Base-by-base conservation (phyloP, 2,797 vertebrate genomes). In the Botia almorhae region DNA sequence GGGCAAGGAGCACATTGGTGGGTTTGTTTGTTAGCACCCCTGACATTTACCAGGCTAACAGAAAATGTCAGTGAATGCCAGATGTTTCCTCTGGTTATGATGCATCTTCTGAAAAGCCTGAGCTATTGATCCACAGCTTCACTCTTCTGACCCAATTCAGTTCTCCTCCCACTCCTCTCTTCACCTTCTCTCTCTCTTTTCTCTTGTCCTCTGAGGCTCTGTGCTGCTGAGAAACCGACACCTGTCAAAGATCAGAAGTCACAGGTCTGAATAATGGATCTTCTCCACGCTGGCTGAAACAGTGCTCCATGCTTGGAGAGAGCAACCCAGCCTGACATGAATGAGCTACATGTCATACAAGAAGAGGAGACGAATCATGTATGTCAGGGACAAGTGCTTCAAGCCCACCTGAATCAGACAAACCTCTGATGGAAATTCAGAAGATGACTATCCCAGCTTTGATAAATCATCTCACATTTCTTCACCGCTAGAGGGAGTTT, bases 41-140 rank as follows among this genome's bases (percentile, higher is more conserved):
- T 94, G 92, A 93, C 92, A 93, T 94, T 94, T 92, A 90, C 87
- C 86, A 90, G 85, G 86, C 85, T 78, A 78, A 86, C 82, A 86
- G 89, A 90, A 94, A 94, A 94, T 93, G 93, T 93, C 91, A 93
- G 55, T 74, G 90, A 93, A 93, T 93, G 90, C 87, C 91, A 93
- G 87, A 87, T 88, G 90, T 89, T 90, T 29, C 29, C 29, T 90
- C 85, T 80, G 87, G 86, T 91, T 91, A 90, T 85, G 88, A 89
- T 87, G 80, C 84, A 82, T 87, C 76, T 80, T 88, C 85, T 84
- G 86, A 85, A 84, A 88, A 88, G 83, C 86, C 83, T 85, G 77
- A 90, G 89, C 88, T 85, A 91, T 89, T 90, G 87, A 92, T 90
- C 87, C 85, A 63, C 23, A 81, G 80, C 80, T 86, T 85, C 21